phyloP scores from a whole-genome alignment of 2,113 vertebrate genomes.

The Bos indicus region DNA sequence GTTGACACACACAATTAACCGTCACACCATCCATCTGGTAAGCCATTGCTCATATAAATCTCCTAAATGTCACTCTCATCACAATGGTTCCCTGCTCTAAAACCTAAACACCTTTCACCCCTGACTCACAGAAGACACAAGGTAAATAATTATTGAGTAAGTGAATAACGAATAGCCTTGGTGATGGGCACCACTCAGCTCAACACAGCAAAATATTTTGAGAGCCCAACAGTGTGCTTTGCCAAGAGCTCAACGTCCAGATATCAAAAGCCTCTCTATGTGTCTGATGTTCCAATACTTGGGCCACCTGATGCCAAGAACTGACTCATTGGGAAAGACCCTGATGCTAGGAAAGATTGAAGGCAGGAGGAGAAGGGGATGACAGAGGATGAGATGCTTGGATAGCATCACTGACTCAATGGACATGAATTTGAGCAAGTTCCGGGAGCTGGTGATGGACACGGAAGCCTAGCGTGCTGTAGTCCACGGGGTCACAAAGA shows the following conservation, averaged over 20 bases:
- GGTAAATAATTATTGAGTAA: background rate
- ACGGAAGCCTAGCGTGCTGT: background rate
- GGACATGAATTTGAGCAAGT: background rate
- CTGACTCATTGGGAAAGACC: background rate
- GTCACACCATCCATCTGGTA: background rate
- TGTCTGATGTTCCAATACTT: background rate
- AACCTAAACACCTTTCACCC: background rate
- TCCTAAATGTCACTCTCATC: background rate
- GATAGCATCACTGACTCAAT: background rate
- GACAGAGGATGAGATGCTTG: background rate
- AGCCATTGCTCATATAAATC: background rate
- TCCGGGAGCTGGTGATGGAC: background rate
- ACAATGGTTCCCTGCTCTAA: background rate
- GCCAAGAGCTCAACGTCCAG: background rate
- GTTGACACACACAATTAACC: background rate
- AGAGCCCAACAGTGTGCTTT: background rate
- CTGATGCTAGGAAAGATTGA: background rate
- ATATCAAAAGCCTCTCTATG: background rate
- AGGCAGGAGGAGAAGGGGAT: background rate
- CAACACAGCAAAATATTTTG: fast-evolving
- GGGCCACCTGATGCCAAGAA: background rate
- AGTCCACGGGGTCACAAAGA: background rate
- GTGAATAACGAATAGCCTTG: background rate
- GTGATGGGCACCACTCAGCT: background rate
- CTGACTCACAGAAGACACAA: background rate